A percentile compares a stretch with the other conserved stretches of the same genome.
These are phyloP conservation scores for Anabas testudineus DNA, from an alignment of 2,797 vertebrate species.

Conservation along the genomic window DNA sequence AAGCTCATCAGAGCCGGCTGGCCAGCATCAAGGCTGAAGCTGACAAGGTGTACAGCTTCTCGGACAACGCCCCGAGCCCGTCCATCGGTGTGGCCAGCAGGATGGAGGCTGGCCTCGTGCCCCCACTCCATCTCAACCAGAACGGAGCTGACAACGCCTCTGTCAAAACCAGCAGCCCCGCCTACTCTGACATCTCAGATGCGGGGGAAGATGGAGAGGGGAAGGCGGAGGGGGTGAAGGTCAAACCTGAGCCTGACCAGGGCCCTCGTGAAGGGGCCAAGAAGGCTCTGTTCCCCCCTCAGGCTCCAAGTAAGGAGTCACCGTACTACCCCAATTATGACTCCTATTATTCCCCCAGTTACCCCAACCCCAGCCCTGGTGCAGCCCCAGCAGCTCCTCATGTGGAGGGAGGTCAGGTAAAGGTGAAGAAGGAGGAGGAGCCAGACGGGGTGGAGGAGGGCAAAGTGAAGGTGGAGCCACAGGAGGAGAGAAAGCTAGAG, in stretches of 20 bases:
- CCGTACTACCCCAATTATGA: constrained; percentile 92
- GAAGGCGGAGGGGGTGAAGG: constrained; percentile 88
- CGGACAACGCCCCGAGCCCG: constrained; percentile 94
- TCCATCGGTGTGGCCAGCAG: constrained; percentile 91
- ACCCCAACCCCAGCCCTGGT: constrained; percentile 90
- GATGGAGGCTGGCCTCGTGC: constrained; percentile 73
- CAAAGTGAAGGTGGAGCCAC: constrained; percentile 86
- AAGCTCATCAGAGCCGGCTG: constrained; percentile 92
- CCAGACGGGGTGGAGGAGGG: constrained; percentile 82
- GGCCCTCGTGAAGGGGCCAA: constrained; percentile 90
- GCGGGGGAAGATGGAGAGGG: constrained; percentile 95
- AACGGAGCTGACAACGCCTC: constrained; percentile 93
- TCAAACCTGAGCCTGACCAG: constrained; percentile 88
- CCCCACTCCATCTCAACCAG: constrained; percentile 90
- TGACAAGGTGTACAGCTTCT: constrained; percentile 97
- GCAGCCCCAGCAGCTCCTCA: constrained; percentile 80
- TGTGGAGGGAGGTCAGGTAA: constrained; percentile 85
- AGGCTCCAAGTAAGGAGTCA: constrained; percentile 89
- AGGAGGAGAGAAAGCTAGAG: constrained; percentile 89
- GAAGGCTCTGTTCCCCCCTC: constrained; percentile 91
- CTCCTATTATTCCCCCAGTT: constrained; percentile 92
- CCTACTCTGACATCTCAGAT: constrained; percentile 96
- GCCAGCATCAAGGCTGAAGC: constrained; percentile 98
- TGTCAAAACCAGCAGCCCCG: constrained; percentile 94
- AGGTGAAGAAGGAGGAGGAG: constrained; percentile 93